These are phyloP conservation scores for Syngnathus scovelli DNA, from an alignment of 2,113 vertebrate genomes.

Conservation along the genomic window DNA sequence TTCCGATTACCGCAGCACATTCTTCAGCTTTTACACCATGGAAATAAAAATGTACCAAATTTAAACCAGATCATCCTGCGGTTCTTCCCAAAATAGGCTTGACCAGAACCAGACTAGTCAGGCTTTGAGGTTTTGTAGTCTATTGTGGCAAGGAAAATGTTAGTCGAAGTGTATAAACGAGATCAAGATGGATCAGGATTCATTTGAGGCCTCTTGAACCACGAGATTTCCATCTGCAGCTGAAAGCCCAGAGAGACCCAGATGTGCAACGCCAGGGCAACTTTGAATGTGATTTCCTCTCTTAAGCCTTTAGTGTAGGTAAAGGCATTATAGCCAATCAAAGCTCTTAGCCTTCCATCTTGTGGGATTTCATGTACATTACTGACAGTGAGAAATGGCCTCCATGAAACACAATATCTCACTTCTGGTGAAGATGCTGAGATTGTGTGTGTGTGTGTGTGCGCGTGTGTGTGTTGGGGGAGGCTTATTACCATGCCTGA, in stretches of 20 bases:
- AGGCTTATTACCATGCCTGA: constrained; percentile 1
- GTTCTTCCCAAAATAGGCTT: constrained; percentile 51
- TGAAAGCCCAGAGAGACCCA: constrained; percentile 52
- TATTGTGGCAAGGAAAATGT: constrained; percentile 68
- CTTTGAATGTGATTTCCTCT: constrained; percentile 70
- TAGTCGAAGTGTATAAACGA: constrained; percentile 71
- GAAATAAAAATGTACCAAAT: constrained; percentile 56
- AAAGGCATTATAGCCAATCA: constrained; percentile 67
- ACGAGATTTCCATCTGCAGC: constrained; percentile 51
- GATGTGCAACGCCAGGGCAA: constrained; percentile 50
- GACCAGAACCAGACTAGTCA: constrained; percentile 35
- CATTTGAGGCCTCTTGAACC: constrained; percentile 56
- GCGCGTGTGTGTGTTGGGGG: background rate
- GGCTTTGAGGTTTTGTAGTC: constrained; percentile 30
- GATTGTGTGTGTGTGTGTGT: constrained; percentile 1
- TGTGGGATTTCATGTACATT: constrained; percentile 72
- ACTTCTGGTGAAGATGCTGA: constrained; percentile 52
- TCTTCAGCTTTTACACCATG: constrained; percentile 47
- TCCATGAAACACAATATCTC: constrained; percentile 72
- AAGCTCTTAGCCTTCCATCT: constrained; percentile 66
- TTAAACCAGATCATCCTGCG: constrained; percentile 42
- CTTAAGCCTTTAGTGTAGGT: constrained; percentile 62
- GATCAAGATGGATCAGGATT: constrained; percentile 70
- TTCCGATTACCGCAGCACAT: constrained; percentile 50
- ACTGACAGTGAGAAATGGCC: constrained; percentile 75